Evolutionary conservation across 2,888 invertebrate species (phyloP), one percentile per base, ranked within the genome.

Genomic region (Pollenia griseotomentosa): DNA sequence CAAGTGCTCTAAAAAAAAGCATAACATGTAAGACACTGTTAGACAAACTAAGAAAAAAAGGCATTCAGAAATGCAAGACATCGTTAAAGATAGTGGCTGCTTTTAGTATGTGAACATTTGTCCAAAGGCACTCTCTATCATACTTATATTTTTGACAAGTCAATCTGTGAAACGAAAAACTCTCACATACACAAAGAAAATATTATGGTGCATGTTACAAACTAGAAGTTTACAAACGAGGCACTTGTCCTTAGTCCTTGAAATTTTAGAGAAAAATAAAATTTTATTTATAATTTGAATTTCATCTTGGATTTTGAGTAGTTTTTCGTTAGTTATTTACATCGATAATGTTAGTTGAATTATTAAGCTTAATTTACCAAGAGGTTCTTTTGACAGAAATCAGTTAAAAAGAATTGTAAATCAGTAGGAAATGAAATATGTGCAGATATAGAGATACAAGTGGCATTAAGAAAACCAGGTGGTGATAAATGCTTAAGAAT

Each of bases 141-240:
- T 19, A 77, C n/a, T 33, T 68, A 42, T n/a, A 87, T 33, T 74
- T 86, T 84, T 81, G 81, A 81, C 83, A 87, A 81, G 81, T 78
- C 83, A 81, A 83, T 83, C 75, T 83, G 68, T 23, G 33, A 51
- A 14, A 19, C n/a, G 33, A n/a, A 59, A 2, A 23, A 48, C 40
- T 12, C 6, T 68, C 4, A 48, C 23, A 42, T 11, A 70, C 6
- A 42, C 5, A 70, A 53, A 42, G 7, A 3, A 59, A 59, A 19
- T 51, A 16, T 53, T 51, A 12, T 65, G 59, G 40, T 46, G 81
- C 59, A 73, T n/a, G 66, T 73, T 61, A 82, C 65, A 53, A 14
- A 71, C 70, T 70, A 19, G 14, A 4, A 61, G 23, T 66, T 59
- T 33, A 46, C 82, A 66, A 71, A 51, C 65, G 44, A 63, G 5